Conservation (phyloP, 1,140 invertebrate species). For the Geopemphigus sp. region DNA sequence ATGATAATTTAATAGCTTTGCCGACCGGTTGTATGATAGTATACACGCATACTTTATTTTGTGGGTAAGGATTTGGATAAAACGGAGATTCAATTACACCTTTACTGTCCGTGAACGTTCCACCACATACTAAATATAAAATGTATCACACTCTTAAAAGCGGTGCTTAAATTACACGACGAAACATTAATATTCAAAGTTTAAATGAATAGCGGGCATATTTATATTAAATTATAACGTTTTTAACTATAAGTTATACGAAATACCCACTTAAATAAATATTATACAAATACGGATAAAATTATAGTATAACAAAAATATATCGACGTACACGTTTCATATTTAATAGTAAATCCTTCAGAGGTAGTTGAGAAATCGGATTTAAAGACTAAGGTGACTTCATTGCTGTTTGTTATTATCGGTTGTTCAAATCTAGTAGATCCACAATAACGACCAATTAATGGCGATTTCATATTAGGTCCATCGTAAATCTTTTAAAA, state of each 20-base stretch:
- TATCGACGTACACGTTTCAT: slow-evolving; percentile 57
- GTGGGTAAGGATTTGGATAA: slow-evolving; percentile 73
- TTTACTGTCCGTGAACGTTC: slow-evolving; percentile 59
- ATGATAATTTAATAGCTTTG: slow-evolving; percentile 64
- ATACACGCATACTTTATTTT: slow-evolving; percentile 70
- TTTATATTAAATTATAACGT: no score
- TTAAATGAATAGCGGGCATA: no score
- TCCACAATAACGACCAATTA: slow-evolving; percentile 70
- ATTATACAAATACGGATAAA: no score
- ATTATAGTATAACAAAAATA: not conserved
- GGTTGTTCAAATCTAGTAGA: slow-evolving; percentile 57
- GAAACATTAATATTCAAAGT: no score
- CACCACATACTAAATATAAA: slow-evolving; percentile 65
- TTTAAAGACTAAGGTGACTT: slow-evolving; percentile 66
- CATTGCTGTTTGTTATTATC: slow-evolving; percentile 63
- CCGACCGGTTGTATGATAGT: slow-evolving; percentile 65
- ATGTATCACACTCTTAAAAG: no score
- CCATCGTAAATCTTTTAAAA: slow-evolving; percentile 71
- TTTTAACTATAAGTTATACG: no score
- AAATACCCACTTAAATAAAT: no score
- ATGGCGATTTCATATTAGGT: slow-evolving; percentile 59
- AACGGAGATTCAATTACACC: slow-evolving; percentile 71
- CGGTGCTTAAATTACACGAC: no score
- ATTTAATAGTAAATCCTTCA: slow-evolving; percentile 66
- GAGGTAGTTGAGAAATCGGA: slow-evolving; percentile 60